Percentiles rank a stretch among this genome's conserved stretches.
Conservation (phyloP, 2,113 vertebrate species). For the Emydocephalus ijimae region DNA sequence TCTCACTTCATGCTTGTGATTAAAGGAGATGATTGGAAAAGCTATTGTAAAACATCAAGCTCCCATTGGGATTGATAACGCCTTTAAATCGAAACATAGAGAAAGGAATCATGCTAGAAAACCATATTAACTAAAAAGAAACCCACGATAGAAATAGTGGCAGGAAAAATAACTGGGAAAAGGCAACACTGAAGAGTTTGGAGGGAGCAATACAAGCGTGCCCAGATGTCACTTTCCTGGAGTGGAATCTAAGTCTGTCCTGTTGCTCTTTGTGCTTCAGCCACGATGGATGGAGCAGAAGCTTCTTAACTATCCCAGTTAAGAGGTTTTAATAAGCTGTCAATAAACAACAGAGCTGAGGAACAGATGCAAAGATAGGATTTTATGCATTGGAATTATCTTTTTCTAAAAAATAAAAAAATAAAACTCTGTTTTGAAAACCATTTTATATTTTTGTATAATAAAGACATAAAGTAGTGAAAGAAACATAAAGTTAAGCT, state of each 20-base stretch:
- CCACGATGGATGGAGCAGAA: neutral
- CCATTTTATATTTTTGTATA: neutral
- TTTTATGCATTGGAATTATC: neutral
- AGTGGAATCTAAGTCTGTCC: neutral
- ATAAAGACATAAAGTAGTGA: neutral
- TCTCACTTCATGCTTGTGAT: neutral
- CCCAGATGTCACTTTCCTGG: neutral
- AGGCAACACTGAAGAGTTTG: neutral
- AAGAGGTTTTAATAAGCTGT: neutral
- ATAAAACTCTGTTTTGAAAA: constrained; percentile 20
- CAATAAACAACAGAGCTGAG: neutral
- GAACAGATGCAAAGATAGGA: neutral
- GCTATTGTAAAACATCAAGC: neutral
- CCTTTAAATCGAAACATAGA: neutral
- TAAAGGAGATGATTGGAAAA: neutral
- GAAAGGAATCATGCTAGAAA: neutral
- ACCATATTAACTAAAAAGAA: neutral
- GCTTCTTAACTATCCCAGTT: neutral
- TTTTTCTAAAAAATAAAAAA: neutral
- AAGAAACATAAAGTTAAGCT: neutral
- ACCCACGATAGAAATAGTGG: neutral
- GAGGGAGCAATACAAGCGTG: neutral
- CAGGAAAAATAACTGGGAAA: neutral
- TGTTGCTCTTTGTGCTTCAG: neutral
- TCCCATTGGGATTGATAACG: neutral